A percentile compares a stretch with the other conserved stretches of the same genome.
These are phyloP conservation scores for Anguilla obscura DNA, from an alignment of 2,797 vertebrate species.

Conservation along the genomic window DNA sequence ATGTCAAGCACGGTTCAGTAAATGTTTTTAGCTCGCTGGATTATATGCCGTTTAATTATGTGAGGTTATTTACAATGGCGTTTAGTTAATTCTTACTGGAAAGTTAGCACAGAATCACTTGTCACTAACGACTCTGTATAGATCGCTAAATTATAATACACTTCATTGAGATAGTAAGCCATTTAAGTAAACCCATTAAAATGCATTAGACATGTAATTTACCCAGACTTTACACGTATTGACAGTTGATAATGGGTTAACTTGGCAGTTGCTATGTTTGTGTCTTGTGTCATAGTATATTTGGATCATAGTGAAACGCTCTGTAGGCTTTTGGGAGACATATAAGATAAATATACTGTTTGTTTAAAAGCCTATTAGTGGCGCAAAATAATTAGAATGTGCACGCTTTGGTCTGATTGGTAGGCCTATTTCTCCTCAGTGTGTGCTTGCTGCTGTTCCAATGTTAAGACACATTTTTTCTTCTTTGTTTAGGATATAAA, in stretches of 20 bases:
- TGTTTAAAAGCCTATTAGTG: not conserved
- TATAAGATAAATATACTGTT: no score
- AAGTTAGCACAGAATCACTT: not conserved
- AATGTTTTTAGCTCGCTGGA: not conserved
- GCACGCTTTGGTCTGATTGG: not conserved
- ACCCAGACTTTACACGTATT: no score
- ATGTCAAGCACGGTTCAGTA: not conserved
- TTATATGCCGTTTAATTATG: not conserved
- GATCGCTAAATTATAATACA: no score
- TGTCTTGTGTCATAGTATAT: not conserved
- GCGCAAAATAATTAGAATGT: not conserved
- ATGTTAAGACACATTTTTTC: not conserved
- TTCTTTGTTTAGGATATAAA: not conserved
- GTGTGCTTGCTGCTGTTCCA: not conserved
- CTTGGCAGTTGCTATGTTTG: not conserved
- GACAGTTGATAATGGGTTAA: not conserved
- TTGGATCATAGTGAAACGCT: not conserved
- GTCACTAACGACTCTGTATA: no score
- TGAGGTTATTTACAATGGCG: no score
- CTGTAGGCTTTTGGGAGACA: no score
- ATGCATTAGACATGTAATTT: no score
- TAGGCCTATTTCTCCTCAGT: not conserved
- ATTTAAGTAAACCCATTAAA: no score
- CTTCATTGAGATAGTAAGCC: no score
- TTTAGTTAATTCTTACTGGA: not conserved